Percentiles rank a stretch among this genome's conserved stretches.
These are phyloP conservation scores for Mya arenaria DNA, from an alignment of 1,140 invertebrate genomes.

Conservation along the genomic window DNA sequence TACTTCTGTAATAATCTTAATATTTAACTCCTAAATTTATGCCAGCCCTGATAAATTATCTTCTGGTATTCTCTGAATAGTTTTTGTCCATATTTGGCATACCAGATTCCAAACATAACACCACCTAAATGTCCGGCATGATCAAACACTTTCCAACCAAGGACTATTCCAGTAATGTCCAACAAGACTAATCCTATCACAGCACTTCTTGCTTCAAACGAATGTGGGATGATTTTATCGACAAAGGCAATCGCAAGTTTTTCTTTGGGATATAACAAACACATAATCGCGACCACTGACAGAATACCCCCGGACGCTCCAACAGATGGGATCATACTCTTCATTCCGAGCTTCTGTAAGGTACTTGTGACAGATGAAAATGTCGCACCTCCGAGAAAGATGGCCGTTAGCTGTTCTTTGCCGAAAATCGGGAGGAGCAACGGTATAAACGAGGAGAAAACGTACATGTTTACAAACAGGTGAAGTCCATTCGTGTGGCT, in stretches of 20 bases:
- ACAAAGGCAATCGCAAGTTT: slow-evolving; percentile 94
- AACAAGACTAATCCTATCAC: slow-evolving; percentile 92
- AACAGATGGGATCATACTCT: slow-evolving; percentile 22
- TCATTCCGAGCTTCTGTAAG: background rate
- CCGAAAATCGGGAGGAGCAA: slow-evolving; percentile 89
- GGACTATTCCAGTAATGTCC: slow-evolving; percentile 90
- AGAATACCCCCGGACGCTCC: slow-evolving; percentile 94
- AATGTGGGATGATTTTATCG: slow-evolving; percentile 86
- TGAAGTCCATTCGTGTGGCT: slow-evolving; percentile 95
- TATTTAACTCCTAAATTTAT: background rate
- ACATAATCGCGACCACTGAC: slow-evolving; percentile 93
- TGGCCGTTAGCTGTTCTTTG: slow-evolving; percentile 94
- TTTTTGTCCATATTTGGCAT: slow-evolving; percentile 19
- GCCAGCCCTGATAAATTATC: background rate
- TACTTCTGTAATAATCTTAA: no score
- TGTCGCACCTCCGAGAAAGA: slow-evolving; percentile 88
- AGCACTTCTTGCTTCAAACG: slow-evolving; percentile 91
- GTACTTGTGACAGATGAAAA: slow-evolving; percentile 81
- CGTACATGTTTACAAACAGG: slow-evolving; percentile 97
- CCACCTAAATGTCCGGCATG: slow-evolving; percentile 98
- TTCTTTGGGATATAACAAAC: slow-evolving; percentile 92
- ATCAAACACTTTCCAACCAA: slow-evolving; percentile 96
- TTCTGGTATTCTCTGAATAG: slow-evolving; percentile 4
- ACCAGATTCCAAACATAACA: slow-evolving; percentile 92
- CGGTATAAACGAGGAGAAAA: slow-evolving; percentile 90